Base-by-base conservation (phyloP, 2,888 invertebrate genomes). In the Diplolepis rosae region DNA sequence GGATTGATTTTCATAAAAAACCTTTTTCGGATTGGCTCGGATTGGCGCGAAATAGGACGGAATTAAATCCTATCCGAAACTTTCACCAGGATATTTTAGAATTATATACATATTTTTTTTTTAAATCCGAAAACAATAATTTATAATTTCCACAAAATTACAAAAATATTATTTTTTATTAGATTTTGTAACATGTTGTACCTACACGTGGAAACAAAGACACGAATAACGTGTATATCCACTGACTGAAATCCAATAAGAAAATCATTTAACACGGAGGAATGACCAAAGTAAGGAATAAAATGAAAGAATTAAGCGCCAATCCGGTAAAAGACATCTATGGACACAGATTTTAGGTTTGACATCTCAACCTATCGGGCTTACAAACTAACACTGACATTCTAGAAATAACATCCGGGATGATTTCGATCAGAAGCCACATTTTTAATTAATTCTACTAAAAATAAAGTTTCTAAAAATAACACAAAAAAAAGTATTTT, bases 371-470 rank as follows among this genome's bases (percentile, higher is more conserved):
- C 79, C 80, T 83, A 82, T 83, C 77, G 79, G 82, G 77, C 81
- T 82, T 77, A 81, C 79, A 77, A 83, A 72, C 83, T 83, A 83
- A 83, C 83, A 83, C 79, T 79, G 83, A 83, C 78, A 82, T 80
- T 81, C 78, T 82, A 77, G 72, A 77, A 76, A 80, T 73, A 35
- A 61, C 61, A 61, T 39, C 61, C 61, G 35, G 35, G 35, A 61
- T 27, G 13, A 61, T 24, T 61, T 39, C 61, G 6, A 13, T 3
- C 35, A 61, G 35, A 61, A 61, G 61, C 35, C 61, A 61, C 24
- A 18, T n/a, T 18, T 22, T 13, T 1, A 22, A 7, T 61, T 22
- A n/a, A n/a, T 24, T 22, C 3, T 22, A 22, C 1, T 11, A 11
- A 18, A 32, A 18, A 45, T n/a, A n/a, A n/a, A n/a, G n/a, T n/a